Conservation (phyloP, 1,140 invertebrate genomes). For the Drosophila sulfurigaster region DNA sequence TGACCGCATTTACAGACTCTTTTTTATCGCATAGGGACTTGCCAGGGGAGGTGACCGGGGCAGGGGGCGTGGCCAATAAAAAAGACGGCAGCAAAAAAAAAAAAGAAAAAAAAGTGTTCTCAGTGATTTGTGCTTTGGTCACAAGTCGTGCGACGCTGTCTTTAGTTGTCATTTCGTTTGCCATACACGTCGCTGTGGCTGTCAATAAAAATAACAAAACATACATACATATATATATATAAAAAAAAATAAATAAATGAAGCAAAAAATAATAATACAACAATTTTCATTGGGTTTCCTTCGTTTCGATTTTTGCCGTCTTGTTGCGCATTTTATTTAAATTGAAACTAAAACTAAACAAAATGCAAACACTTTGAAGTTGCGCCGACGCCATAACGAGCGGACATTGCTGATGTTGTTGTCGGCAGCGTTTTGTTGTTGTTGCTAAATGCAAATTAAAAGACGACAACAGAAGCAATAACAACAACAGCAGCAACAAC, state of each 20-base stretch:
- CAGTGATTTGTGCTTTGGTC: background rate
- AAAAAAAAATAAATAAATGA: background rate
- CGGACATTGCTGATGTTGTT: conserved; percentile 52
- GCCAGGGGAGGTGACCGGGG: background rate
- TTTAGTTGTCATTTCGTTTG: conserved; percentile 3
- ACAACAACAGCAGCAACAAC: conserved; percentile 34
- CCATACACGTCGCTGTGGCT: conserved; percentile 34
- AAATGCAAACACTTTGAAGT: conserved; percentile 65
- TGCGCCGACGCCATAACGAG: conserved; percentile 72
- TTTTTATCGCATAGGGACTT: conserved; percentile 29
- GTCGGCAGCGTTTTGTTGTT: conserved; percentile 4
- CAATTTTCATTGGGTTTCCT: conserved; percentile 22
- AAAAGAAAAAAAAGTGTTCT: background rate
- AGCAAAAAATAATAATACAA: conserved; percentile 1
- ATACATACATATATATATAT: background rate
- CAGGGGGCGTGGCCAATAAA: background rate
- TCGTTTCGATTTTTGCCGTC: conserved; percentile 21
- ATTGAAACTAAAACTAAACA: conserved; percentile 60
- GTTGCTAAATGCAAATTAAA: conserved; percentile 78
- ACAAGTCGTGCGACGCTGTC: conserved; percentile 28
- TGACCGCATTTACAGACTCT: conserved; percentile 45
- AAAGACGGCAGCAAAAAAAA: background rate
- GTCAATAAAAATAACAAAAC: conserved; percentile 27
- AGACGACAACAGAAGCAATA: conserved; percentile 39
- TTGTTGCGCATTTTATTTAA: conserved; percentile 68